These are phyloP conservation scores for Melanotaenia pygmaea DNA, from an alignment of 2,797 vertebrate genomes.

Conservation along the genomic window DNA sequence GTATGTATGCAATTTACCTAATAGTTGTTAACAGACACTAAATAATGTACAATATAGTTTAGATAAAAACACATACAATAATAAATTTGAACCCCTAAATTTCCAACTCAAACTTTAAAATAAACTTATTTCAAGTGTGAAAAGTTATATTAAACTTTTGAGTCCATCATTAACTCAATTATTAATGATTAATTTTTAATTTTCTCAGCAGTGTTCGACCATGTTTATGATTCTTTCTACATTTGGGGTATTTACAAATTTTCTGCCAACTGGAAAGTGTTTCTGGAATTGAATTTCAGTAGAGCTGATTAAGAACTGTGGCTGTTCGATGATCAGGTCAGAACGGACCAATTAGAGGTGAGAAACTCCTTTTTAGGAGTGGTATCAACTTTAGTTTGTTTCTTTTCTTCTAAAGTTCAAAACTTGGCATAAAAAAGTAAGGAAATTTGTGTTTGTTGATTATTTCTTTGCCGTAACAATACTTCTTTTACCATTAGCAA, in stretches of 20 bases:
- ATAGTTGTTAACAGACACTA: not conserved
- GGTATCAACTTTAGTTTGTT: not conserved
- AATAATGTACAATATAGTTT: not conserved
- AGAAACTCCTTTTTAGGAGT: not conserved
- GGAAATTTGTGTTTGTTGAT: not conserved
- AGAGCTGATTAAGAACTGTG: not conserved
- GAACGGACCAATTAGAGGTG: not conserved
- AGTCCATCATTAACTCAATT: not conserved
- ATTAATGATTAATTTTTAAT: not conserved
- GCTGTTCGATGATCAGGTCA: too few species aligned
- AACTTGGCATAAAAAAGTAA: not conserved
- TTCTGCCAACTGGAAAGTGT: not conserved
- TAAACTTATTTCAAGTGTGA: not conserved
- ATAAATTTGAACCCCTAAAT: not conserved
- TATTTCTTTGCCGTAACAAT: too few species aligned
- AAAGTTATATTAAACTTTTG: not conserved
- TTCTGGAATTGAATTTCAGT: not conserved
- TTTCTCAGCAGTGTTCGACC: too few species aligned
- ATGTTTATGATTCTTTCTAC: not conserved
- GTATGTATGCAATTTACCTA: too few species aligned
- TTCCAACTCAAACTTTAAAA: not conserved
- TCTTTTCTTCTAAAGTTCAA: not conserved
- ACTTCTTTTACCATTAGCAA: too few species aligned
- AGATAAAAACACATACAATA: not conserved
- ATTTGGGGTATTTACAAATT: not conserved